Base-by-base conservation (phyloP, 2,113 vertebrate species). In the Rhinoptilus africanus region DNA sequence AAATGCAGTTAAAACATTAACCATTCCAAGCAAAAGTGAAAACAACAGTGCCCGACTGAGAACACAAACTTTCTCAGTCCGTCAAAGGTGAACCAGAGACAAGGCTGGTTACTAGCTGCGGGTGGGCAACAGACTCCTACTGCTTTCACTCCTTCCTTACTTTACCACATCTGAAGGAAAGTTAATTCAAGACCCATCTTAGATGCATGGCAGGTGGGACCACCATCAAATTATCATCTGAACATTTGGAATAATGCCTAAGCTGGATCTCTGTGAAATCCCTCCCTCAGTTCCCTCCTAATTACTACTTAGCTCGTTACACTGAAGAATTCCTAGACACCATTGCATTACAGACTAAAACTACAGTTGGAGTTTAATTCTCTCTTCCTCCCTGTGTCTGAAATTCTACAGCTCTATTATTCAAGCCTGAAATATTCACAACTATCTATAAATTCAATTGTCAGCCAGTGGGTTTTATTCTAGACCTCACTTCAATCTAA, bases 371-470 rank as follows among this genome's bases (percentile, higher is more conserved):
- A 95, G 90, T 94, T 98, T 98, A 98, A 98, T 98, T 98, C 98
- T 98, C 98, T 98, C 98, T 98, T 97, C 90, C 97, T 98, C 97
- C 98, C 94, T 98, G 97, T 98, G 98, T 98, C 98, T 98, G 98
- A 98, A 98, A 99, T 98, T 98, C 98, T 98, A 98, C 97, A 98
- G 98, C 98, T 98, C 99, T 98, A 99, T 99, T 99, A 99, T 99
- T 98, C 98, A 98, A 98, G 98, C 98, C 98, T 98, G 99, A 99
- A 99, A 99, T 99, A 99, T 99, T 99, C 98, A 99, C 98, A 99
- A 99, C 98, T 98, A 98, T 99, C 99, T 99, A 99, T 99, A 99
- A 99, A 99, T 99, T 99, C 98, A 99, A 99, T 98, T 99, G 99
- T 99, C 99, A 99, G 98, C 98, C 93, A 69, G 98, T 98, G 97